Percentiles rank a stretch among this genome's conserved stretches.
phyloP scores from a whole-genome alignment of 2,797 vertebrate genomes.

The Myripristis murdjan region DNA sequence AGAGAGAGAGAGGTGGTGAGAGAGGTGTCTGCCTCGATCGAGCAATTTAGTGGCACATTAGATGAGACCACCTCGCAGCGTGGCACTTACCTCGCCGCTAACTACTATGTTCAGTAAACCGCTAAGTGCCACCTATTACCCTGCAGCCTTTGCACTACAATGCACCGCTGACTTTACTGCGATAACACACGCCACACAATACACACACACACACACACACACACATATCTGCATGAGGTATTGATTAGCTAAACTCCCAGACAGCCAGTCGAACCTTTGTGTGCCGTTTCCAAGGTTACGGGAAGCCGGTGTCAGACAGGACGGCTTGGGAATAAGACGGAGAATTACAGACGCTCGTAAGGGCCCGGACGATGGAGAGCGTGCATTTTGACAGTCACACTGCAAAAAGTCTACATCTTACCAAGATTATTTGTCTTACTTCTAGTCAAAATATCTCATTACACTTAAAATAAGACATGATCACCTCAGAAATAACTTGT shows the following conservation, averaged over 20 bases:
- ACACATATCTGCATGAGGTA: conserved; percentile 10
- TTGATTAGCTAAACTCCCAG: conserved; percentile 24
- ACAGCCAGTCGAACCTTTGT: conserved; percentile 7
- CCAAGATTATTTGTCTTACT: too few relatives aligned
- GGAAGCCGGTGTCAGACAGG: background rate
- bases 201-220: background rate
- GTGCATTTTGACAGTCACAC: too few relatives aligned
- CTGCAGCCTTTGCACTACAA: conserved; percentile 25
- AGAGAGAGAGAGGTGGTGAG: conserved; percentile 17
- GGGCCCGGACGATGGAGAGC: background rate
- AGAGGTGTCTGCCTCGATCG: conserved; percentile 48
- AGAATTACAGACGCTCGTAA: background rate
- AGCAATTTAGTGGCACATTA: conserved; percentile 51
- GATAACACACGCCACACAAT: conserved; percentile 41
- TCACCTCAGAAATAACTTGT: too few relatives aligned
- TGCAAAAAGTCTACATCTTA: too few relatives aligned
- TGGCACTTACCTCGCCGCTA: conserved; percentile 46
- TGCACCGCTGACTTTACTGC: conserved; percentile 13
- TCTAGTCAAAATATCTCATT: too few relatives aligned
- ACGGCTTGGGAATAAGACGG: background rate
- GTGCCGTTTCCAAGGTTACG: conserved; percentile 46
- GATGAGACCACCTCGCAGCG: conserved; percentile 68
- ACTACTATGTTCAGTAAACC: conserved; percentile 51
- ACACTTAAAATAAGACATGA: too few relatives aligned
- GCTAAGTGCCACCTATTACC: conserved; percentile 54